These are phyloP conservation scores for Caranx ignobilis DNA, from an alignment of 2,113 vertebrate species.

Conservation along the genomic window DNA sequence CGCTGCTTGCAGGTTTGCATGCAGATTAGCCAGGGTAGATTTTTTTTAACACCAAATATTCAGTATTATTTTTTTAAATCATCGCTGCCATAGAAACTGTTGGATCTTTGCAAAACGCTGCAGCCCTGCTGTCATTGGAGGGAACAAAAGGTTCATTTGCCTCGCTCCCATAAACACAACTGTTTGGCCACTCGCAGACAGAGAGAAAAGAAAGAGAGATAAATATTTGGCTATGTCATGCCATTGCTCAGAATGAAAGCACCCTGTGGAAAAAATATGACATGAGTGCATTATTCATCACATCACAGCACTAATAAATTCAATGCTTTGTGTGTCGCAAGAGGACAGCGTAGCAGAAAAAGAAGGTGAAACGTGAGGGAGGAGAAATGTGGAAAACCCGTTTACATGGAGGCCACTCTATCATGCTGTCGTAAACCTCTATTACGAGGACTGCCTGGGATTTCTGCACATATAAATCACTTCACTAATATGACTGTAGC, in stretches of 20 bases:
- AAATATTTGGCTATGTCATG: conserved; percentile 54
- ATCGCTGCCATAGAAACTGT: conserved; percentile 10
- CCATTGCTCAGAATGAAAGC: conserved; percentile 70
- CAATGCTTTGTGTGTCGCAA: conserved; percentile 35
- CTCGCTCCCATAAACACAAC: conserved; percentile 16
- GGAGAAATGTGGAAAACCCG: conserved; percentile 53
- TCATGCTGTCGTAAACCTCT: conserved; percentile 74
- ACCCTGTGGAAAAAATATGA: conserved; percentile 51
- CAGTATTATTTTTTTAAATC: neutral
- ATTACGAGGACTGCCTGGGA: conserved; percentile 62
- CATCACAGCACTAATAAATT: conserved; percentile 70
- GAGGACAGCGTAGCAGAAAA: conserved; percentile 20
- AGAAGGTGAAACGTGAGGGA: conserved; percentile 21
- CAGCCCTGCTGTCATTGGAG: neutral
- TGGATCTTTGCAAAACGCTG: neutral
- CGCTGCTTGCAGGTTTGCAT: conserved; percentile 12
- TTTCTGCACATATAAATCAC: conserved; percentile 83
- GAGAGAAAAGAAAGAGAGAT: conserved; percentile 37
- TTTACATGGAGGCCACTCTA: conserved; percentile 57
- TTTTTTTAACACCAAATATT: neutral
- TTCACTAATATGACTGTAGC: conserved; percentile 79
- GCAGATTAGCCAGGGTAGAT: conserved; percentile 17
- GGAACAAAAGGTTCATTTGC: conserved; percentile 18
- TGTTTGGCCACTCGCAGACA: conserved; percentile 20
- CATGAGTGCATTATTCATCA: conserved; percentile 71